Evolutionary conservation across 2,888 invertebrate species (phyloP), one percentile per base, ranked within the genome.

Genomic region (Epirrhoe tristata): DNA sequence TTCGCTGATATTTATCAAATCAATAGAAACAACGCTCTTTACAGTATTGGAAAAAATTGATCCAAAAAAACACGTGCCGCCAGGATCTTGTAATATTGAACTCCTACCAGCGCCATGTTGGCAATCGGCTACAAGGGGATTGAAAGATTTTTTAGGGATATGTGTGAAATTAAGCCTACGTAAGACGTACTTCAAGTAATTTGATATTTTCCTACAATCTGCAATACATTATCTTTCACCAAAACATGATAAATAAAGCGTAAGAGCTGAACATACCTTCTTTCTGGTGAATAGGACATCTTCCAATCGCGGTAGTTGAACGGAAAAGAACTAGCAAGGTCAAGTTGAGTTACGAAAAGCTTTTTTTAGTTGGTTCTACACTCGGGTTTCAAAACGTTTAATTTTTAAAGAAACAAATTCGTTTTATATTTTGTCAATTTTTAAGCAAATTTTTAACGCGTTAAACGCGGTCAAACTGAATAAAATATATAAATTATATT

Each of bases 271-370:
- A 95, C 96, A 96, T 96, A 96, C 97, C 96, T 96, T 95, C 96
- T 95, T 94, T 97, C 96, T 91, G 95, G 94, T 90, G 95, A 94
- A 95, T 95, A 96, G 94, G 97, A 97, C 97, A 97, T 97, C 96
- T 96, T 96, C 95, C 95, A 95, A 95, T 95, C 95, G 95, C 95
- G 94, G 95, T 95, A 94, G 95, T 94, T 94, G 95, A 95, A 95
- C 95, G 95, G 95, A 96, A 96, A 96, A 95, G 94, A 93, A 92
- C 93, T 91, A 87, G 85, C 90, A 93, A 93, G 93, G 93, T 93
- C 93, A 93, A 93, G 91, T 91, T 94, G 91, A 93, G 94, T 89
- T 89, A 85, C 80, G 77, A 84, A 78, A 84, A 83, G 88, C 88
- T 89, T 90, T 89, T 89, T 84, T 81, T 81, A 79, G 73, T 68